Conservation (phyloP, 1,140 invertebrate genomes). For the Laupala kohalensis region DNA sequence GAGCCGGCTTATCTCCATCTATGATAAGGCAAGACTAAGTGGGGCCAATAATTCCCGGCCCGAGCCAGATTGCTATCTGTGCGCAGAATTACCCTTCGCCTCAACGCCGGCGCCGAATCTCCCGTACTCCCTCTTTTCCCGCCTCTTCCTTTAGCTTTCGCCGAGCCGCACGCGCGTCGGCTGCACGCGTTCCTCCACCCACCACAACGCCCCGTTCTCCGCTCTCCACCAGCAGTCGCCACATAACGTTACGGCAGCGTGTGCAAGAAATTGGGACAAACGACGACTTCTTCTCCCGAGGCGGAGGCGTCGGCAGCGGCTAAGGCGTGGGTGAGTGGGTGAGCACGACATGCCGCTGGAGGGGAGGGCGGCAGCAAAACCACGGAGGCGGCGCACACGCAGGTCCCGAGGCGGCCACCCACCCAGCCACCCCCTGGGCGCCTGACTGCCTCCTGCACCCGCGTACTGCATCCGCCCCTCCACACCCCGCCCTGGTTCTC, state of each 20-base stretch:
- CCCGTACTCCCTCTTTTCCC: no score
- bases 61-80: background rate
- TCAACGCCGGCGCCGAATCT: background rate
- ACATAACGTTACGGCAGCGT: background rate
- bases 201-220: background rate
- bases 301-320: no score
- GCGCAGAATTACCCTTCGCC: background rate
- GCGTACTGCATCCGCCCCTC: no score
- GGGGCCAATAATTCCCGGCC: background rate
- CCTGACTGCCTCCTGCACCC: background rate
- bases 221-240: no score
- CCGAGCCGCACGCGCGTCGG: background rate
- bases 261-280: background rate
- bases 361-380: background rate
- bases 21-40: background rate
- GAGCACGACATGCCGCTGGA: background rate
- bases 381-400: background rate
- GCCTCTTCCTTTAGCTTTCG: background rate
- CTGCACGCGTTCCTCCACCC: no score
- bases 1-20: background rate
- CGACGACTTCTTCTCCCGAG: background rate
- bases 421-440: no score
- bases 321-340: background rate
- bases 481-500: no score
- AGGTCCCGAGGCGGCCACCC: background rate